Base-by-base conservation (phyloP, 2,888 invertebrate genomes). In the Melanostoma scalare region DNA sequence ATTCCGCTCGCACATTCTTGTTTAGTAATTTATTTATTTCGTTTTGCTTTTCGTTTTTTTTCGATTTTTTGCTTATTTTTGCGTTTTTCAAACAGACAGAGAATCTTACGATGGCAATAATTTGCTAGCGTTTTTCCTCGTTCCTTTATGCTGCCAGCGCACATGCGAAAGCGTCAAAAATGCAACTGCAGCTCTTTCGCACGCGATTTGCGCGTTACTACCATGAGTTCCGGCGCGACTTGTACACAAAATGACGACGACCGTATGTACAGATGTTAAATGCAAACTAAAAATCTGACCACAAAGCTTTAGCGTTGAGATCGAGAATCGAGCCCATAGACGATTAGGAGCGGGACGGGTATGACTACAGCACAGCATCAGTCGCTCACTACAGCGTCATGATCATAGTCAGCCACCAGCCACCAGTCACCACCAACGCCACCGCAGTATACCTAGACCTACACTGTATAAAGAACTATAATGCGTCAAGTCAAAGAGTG, bases 1-100 rank as follows among this genome's bases (percentile, higher is more conserved):
- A 84, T 84, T 84, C 82, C 78, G 78, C 42, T 74, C 58, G 71
- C 69, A 67, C 78, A 68, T 84, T 79, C 67, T 84, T 79, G 65
- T 71, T 84, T 79, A 77, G 53, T 67, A 60, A 68, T 30, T 52
- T 38, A 50, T 56, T 56, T 40, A 20, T 20, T 20, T 20, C 20
- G 20, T 65, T 33, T 46, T 60, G 10, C 35, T 52, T 38, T 50
- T 20, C 20, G 52, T 53, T 20, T 10, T 40, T 10, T 50, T 53
- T 67, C 3, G 2, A 31, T 4, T 8, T 48, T 20, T 58, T 20
- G 36, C n/a, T 30, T n/a, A 38, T 75, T 77, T 63, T 63, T 40
- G 58, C 58, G 42, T 71, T 67, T 53, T 48, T 33, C 40, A n/a
- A 67, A 8, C 20, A 48, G 36, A 46, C 46, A 10, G 60, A 68